phyloP scores from a whole-genome alignment of 2,113 vertebrate species.

The Eurystomus gularis region DNA sequence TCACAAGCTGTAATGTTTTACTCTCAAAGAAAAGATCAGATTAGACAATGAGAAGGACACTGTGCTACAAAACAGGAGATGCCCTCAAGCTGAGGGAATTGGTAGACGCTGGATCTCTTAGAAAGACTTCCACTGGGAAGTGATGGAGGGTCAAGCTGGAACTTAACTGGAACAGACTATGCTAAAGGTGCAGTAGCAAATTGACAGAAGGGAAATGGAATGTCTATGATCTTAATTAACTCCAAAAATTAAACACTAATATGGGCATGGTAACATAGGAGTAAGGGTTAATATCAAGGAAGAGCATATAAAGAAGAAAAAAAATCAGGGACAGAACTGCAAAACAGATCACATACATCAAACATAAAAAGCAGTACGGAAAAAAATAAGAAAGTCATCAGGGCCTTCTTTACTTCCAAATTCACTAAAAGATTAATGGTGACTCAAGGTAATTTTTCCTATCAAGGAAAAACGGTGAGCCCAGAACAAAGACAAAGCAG shows the following conservation, averaged over 20 bases:
- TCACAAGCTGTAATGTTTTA: background rate
- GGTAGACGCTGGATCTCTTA: background rate
- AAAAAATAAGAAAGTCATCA: background rate
- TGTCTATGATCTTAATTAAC: background rate
- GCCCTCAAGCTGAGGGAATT: background rate
- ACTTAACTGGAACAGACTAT: background rate
- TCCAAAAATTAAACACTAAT: background rate
- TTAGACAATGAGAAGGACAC: background rate
- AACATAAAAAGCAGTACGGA: background rate
- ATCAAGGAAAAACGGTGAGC: background rate
- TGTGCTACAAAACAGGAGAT: background rate
- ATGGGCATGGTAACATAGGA: background rate
- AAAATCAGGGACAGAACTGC: background rate
- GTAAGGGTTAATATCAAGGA: background rate
- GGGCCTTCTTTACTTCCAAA: background rate
- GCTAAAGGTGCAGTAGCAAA: background rate
- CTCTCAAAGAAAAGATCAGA: background rate
- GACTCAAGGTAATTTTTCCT: background rate
- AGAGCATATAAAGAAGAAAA: background rate
- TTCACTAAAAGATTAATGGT: slow-evolving; percentile 9
- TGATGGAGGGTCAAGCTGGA: background rate
- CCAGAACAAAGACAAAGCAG: slow-evolving; percentile 3
- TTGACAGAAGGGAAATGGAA: background rate
- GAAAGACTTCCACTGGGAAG: background rate
- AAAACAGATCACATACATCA: background rate